Conservation (phyloP, 2,888 invertebrate genomes). For the Cryptus viduatorius region DNA sequence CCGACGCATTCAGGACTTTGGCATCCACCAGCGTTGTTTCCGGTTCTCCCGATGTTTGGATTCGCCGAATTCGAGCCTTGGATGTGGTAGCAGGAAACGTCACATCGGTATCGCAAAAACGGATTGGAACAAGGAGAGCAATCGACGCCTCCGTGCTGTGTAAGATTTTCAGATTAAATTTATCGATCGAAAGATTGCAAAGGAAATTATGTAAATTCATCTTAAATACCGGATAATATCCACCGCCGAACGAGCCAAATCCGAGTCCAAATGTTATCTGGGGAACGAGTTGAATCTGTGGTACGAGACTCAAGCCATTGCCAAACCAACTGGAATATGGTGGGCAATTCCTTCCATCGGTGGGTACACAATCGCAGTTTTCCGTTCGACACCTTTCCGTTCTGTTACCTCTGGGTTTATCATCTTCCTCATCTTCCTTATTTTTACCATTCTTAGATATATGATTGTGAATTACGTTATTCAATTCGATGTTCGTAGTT, state of each 20-base stretch:
- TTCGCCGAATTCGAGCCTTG: conserved; percentile 33
- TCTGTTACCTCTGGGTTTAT: neutral
- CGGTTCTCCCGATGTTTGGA: conserved; percentile 10
- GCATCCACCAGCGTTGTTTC: conserved; percentile 51
- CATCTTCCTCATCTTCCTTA: no score
- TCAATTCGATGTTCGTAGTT: conserved; percentile 78
- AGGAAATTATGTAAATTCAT: neutral
- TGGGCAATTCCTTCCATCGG: conserved; percentile 25
- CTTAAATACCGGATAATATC: conserved; percentile 69
- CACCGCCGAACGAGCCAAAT: conserved; percentile 64
- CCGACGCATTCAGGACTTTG: conserved; percentile 70
- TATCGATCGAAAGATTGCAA: neutral
- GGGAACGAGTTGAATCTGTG: conserved; percentile 74
- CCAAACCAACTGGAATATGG: conserved; percentile 6
- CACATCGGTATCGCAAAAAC: conserved; percentile 74
- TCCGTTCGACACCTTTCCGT: no score
- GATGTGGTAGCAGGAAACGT: conserved; percentile 72
- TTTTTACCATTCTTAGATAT: conserved; percentile 46
- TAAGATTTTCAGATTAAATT: conserved; percentile 3
- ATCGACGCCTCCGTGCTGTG: conserved; percentile 67
- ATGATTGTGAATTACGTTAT: conserved; percentile 72
- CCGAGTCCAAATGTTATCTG: conserved; percentile 75
- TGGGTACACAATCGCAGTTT: neutral
- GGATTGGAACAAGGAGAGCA: conserved; percentile 76
- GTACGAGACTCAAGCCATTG: conserved; percentile 60